Evolutionary conservation across 2,113 vertebrate genomes (phyloP).

Genomic region (Ammospiza caudacuta): DNA sequence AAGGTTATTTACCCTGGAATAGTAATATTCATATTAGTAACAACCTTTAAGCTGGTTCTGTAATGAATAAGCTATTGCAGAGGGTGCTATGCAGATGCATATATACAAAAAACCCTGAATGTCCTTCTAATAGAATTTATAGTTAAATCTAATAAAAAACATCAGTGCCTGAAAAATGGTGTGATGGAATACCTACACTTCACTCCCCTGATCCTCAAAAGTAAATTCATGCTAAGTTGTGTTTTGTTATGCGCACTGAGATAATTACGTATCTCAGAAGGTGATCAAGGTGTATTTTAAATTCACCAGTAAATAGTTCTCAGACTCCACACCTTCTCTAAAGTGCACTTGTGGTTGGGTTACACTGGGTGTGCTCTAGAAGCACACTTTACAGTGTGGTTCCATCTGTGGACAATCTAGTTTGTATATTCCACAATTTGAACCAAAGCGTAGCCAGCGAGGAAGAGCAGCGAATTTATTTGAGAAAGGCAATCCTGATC

Average conservation of each 20-base stretch:
- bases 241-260: neutral
- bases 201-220: neutral
- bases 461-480: neutral
- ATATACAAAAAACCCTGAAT: neutral
- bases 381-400: neutral
- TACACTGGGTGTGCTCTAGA: neutral
- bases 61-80: neutral
- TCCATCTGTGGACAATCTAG: neutral
- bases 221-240: rapidly evolving
- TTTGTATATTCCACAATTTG: neutral
- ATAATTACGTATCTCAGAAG: neutral
- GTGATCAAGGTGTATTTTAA: neutral
- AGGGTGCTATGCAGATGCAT: neutral
- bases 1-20: neutral
- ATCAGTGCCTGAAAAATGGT: neutral
- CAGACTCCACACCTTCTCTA: neutral
- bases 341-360: neutral
- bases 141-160: neutral
- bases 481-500: neutral
- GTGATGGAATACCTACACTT: neutral
- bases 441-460: neutral
- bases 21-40: neutral
- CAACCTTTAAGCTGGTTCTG: neutral
- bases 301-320: neutral
- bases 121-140: neutral